phyloP scores from a whole-genome alignment of 1,140 invertebrate species.

The Trypoxylus dichotomus region DNA sequence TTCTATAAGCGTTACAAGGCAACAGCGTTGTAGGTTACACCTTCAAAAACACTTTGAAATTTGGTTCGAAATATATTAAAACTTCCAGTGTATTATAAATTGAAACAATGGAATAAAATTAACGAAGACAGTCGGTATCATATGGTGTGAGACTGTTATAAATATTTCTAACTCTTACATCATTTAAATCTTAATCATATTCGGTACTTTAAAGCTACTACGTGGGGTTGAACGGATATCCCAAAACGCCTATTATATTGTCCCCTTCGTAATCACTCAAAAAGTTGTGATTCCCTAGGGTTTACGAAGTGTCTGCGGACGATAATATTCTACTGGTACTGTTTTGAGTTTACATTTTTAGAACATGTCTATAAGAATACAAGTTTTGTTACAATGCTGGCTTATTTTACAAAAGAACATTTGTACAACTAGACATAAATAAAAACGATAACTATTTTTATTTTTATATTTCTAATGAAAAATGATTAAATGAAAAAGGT shows the following conservation, averaged over 20 bases:
- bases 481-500: too few species aligned
- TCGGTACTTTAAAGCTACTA: not conserved
- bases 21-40: too few species aligned
- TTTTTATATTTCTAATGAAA: too few species aligned
- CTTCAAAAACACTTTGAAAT: too few species aligned
- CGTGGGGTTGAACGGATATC: not conserved
- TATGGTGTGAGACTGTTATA: not conserved
- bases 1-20: too few species aligned
- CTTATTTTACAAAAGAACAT: not conserved
- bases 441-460: too few species aligned
- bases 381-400: too few species aligned
- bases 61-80: too few species aligned
- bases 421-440: not conserved
- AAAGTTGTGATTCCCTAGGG: conserved; percentile 9
- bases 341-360: not conserved
- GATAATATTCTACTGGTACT: not conserved
- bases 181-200: conserved; percentile 21
- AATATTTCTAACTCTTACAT: not conserved
- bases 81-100: too few species aligned
- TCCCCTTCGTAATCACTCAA: conserved; percentile 20
- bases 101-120: not conserved
- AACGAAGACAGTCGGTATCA: not conserved
- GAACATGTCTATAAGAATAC: not conserved
- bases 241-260: conserved; percentile 13
- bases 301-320: not conserved